These are phyloP conservation scores for Chitala chitala DNA, from an alignment of 2,113 vertebrate species.

Conservation along the genomic window DNA sequence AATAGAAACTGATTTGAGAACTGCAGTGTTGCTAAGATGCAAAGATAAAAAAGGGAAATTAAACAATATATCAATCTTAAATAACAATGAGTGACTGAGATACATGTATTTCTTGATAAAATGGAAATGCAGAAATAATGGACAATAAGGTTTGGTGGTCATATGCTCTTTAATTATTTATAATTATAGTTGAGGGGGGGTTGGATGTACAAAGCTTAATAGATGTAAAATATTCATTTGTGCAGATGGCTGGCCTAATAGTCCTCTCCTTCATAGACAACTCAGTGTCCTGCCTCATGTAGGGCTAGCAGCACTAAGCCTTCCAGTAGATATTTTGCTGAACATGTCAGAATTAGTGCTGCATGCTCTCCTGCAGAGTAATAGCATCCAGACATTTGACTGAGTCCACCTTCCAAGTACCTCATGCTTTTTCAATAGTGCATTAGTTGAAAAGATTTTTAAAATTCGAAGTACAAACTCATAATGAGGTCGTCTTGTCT, in stretches of 20 bases:
- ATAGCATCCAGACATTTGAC: not conserved
- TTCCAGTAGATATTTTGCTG: slow-evolving; percentile 31
- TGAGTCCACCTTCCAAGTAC: not conserved
- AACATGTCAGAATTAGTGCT: slow-evolving; percentile 28
- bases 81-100: too few species aligned
- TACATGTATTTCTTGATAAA: too few species aligned
- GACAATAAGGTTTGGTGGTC: slow-evolving; percentile 16
- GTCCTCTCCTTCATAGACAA: slow-evolving; percentile 34
- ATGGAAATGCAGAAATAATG: too few species aligned
- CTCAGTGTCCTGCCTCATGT: slow-evolving; percentile 30
- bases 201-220: too few species aligned
- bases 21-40: too few species aligned
- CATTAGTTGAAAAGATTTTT: too few species aligned
- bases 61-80: too few species aligned
- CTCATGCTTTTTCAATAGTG: not conserved
- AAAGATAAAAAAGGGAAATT: too few species aligned
- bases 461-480: too few species aligned
- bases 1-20: too few species aligned
- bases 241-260: slow-evolving; percentile 50
- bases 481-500: too few species aligned
- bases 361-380: not conserved
- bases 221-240: slow-evolving; percentile 34
- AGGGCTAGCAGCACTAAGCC: slow-evolving; percentile 35
- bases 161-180: slow-evolving; percentile 8
- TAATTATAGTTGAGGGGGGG: slow-evolving; percentile 7